These are phyloP conservation scores for Sphaerophoria rueppellii DNA, from an alignment of 2,888 invertebrate species.

Conservation along the genomic window DNA sequence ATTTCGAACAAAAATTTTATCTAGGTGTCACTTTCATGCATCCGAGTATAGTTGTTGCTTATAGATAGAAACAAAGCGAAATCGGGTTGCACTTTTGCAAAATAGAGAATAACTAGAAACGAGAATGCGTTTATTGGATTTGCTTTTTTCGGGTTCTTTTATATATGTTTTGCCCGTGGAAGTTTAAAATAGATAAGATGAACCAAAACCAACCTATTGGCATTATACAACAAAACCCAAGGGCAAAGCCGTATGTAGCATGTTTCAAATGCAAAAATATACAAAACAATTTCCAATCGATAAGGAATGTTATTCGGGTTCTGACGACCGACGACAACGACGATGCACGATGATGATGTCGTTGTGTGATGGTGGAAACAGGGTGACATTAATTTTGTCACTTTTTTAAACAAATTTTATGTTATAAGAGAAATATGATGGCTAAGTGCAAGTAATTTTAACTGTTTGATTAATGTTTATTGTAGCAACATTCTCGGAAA, in stretches of 20 bases:
- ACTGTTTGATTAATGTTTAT: too few species aligned
- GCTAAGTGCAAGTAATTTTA: too few species aligned
- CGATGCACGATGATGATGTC: background rate
- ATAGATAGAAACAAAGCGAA: too few species aligned
- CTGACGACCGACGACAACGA: too few species aligned
- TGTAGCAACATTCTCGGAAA: too few species aligned
- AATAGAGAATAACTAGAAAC: conserved; percentile 40
- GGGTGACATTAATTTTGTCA: background rate
- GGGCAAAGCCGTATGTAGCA: conserved; percentile 11
- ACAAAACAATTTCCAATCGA: conserved; percentile 1
- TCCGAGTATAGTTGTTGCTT: background rate
- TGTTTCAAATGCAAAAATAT: conserved; percentile 20
- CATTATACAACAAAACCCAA: conserved; percentile 13
- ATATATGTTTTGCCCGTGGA: conserved; percentile 28
- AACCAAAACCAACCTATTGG: background rate
- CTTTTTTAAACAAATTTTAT: background rate
- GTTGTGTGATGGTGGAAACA: background rate
- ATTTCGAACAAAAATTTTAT: conserved; percentile 18
- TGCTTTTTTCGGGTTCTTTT: conserved; percentile 16
- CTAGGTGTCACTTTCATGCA: background rate
- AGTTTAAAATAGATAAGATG: conserved; percentile 20
- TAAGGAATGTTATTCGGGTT: conserved; percentile 10
- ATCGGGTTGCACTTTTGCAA: conserved; percentile 10
- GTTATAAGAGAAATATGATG: background rate
- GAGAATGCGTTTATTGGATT: conserved; percentile 61